Evolutionary conservation across 2,888 invertebrate genomes (phyloP), one percentile per base, ranked within the genome.

Genomic region (Hydraecia micacea): DNA sequence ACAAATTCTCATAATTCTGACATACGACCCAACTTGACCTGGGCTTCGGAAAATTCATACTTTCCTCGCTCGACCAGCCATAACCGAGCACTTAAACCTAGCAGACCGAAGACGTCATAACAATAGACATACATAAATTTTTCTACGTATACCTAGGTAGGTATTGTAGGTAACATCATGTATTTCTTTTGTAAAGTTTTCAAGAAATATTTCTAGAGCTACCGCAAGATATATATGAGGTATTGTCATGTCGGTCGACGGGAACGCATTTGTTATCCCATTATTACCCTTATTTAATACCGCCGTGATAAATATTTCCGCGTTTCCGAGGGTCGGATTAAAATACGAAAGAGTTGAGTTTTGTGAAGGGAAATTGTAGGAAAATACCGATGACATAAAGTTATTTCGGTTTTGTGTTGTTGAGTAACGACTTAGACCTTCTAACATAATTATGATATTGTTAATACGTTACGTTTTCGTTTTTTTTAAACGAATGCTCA

Each of bases 241-340:
- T 89, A 91, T 92, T 91, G 92, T 92, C 91, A 88, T 90, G 91
- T 91, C 87, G 88, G 90, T 88, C 90, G 90, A 86, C 91, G 90
- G 91, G 91, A 91, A 89, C 92, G 91, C 93, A 95, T 95, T 94
- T 93, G 93, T 95, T 94, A 95, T 93, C 91, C 92, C 91, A 94
- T 95, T 95, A 95, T 95, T 92, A 93, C 93, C 93, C 93, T 94
- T 95, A 95, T 95, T 94, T 95, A 95, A 95, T 94, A 93, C 92
- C 87, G 86, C 88, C 81, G 91, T 94, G 93, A 95, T 94, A 94
- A 94, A 95, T 95, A 94, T 89, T 87, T 86, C 88, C 87, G 86
- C 89, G 82, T 87, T 91, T 90, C 89, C 91, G 86, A 83, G 90
- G 90, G 91, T 86, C 82, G 91, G 92, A 94, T 93, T 94, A 94